phyloP scores from a whole-genome alignment of 2,113 vertebrate genomes.

The Hiodon alosoides region DNA sequence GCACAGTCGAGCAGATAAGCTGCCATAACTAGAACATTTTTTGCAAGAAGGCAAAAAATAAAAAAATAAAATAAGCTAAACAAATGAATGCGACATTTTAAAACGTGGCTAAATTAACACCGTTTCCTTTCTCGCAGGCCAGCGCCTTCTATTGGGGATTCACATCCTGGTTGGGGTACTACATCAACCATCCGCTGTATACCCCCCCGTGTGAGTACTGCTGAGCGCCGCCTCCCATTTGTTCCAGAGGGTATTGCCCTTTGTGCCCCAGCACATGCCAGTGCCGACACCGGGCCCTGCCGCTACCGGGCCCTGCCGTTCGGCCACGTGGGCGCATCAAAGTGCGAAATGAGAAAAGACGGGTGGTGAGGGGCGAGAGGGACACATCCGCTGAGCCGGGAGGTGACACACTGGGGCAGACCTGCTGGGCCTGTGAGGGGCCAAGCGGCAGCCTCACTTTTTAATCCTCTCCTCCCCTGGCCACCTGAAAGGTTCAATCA shows the following conservation, averaged over 20 bases:
- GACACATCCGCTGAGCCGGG: constrained; percentile 41
- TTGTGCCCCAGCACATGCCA: neutral
- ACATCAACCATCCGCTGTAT: constrained; percentile 69
- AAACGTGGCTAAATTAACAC: neutral
- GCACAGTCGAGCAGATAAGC: constrained; percentile 45
- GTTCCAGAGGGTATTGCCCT: neutral
- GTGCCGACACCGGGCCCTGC: too few species aligned
- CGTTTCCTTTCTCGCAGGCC: constrained; percentile 48
- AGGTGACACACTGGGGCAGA: constrained; percentile 52
- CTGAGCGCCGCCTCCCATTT: neutral
- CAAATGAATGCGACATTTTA: neutral
- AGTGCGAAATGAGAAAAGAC: constrained; percentile 56
- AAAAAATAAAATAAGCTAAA: constrained; percentile 31
- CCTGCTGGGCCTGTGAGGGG: constrained; percentile 46
- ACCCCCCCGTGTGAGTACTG: constrained; percentile 67
- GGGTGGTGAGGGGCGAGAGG: constrained; percentile 21
- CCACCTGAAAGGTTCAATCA: constrained; percentile 39
- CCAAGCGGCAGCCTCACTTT: constrained; percentile 34
- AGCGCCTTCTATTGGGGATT: constrained; percentile 71
- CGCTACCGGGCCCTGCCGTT: constrained; percentile 31
- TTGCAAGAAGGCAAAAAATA: neutral
- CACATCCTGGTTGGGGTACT: constrained; percentile 68
- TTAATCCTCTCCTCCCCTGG: constrained; percentile 44
- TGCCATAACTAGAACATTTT: constrained; percentile 18
- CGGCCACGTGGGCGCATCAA: constrained; percentile 51